phyloP scores from a whole-genome alignment of 2,113 vertebrate species.

The Pandion haliaetus region DNA sequence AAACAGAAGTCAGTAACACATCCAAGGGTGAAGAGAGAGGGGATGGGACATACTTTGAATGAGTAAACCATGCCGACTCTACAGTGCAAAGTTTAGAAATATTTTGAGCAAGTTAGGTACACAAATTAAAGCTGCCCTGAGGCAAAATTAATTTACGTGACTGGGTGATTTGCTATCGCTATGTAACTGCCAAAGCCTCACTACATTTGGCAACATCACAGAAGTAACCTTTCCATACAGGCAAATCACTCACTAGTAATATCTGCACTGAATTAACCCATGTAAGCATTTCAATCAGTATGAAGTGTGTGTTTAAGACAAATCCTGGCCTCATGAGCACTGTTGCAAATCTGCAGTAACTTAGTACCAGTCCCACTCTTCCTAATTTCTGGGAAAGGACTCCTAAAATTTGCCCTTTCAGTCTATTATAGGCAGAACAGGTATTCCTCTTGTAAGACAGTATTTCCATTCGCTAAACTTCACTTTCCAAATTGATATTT shows the following conservation, averaged over 20 bases:
- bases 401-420: background rate
- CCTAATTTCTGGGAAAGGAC: background rate
- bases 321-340: background rate
- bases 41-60: background rate
- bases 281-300: background rate
- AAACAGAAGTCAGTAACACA: background rate
- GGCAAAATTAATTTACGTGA: background rate
- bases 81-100: slow-evolving; percentile 1
- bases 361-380: background rate
- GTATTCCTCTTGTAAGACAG: background rate
- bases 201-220: slow-evolving; percentile 24
- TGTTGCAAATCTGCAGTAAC: background rate
- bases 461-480: background rate
- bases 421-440: background rate
- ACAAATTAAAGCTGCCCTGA: slow-evolving; percentile 19
- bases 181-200: slow-evolving; percentile 20
- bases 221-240: slow-evolving; percentile 7
- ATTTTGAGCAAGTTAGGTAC: slow-evolving; percentile 31
- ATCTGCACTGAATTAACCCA: background rate
- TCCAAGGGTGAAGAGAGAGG: background rate
- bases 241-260: background rate
- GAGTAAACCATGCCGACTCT: background rate
- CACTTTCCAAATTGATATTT: background rate
- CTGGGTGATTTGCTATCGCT: slow-evolving; percentile 33
- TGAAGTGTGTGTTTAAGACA: background rate